phyloP scores from a whole-genome alignment of 2,888 invertebrate genomes.

The Mesorhabditis sp. region DNA sequence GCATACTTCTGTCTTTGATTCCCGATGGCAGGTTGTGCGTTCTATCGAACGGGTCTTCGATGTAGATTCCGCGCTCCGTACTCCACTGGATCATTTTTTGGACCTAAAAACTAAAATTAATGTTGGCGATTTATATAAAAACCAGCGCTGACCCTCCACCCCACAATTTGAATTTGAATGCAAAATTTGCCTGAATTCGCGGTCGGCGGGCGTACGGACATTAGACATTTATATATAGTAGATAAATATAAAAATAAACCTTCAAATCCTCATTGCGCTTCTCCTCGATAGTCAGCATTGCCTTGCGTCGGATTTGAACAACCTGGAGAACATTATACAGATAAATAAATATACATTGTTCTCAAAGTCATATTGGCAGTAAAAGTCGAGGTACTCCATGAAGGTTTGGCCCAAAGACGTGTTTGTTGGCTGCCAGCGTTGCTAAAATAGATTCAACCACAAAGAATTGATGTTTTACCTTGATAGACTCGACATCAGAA shows the following conservation, averaged over 20 bases:
- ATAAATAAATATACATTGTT: constrained; percentile 24
- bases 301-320: constrained; percentile 33
- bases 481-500: constrained; percentile 61
- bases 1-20: constrained; percentile 50
- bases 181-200: too few relatives aligned
- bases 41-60: constrained; percentile 69
- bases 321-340: constrained; percentile 35
- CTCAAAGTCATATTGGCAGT: constrained; percentile 58
- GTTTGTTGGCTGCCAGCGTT: neutral
- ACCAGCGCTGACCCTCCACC: neutral
- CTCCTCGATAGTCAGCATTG: constrained; percentile 62
- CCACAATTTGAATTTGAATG: neutral
- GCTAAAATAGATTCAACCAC: neutral
- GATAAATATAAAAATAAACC: neutral
- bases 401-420: constrained; percentile 27
- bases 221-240: neutral
- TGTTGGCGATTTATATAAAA: too few relatives aligned
- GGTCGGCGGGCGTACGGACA: too few relatives aligned
- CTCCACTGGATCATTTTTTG: neutral
- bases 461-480: neutral
- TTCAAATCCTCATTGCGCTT: constrained; percentile 30
- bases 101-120: too few relatives aligned
- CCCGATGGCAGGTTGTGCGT: constrained; percentile 66
- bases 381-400: constrained; percentile 61
- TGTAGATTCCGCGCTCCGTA: constrained; percentile 61